These are phyloP conservation scores for Eupleurogrammus muticus DNA, from an alignment of 2,797 vertebrate genomes.

Conservation along the genomic window DNA sequence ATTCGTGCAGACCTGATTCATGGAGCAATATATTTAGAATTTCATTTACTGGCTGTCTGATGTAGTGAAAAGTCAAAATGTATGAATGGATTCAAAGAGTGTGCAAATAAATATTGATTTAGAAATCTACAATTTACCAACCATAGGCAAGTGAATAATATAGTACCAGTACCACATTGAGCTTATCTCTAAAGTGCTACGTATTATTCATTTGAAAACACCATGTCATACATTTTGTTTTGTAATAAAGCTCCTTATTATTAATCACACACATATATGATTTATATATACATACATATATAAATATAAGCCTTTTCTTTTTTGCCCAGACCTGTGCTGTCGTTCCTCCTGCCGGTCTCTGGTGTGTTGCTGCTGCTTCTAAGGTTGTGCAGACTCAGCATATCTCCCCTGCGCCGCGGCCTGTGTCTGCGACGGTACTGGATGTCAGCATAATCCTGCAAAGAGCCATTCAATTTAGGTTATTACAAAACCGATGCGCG, in stretches of 20 bases:
- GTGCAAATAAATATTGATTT: not conserved
- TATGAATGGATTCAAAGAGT: not conserved
- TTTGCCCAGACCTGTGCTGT: constrained; percentile 86
- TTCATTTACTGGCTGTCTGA: constrained; percentile 51
- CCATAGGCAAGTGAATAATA: not conserved
- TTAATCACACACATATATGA: too few species aligned
- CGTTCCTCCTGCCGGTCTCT: constrained; percentile 89
- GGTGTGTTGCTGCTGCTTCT: constrained; percentile 90
- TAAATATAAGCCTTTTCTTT: not conserved
- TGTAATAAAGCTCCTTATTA: not conserved
- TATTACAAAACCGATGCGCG: constrained; percentile 5
- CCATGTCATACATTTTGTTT: not conserved
- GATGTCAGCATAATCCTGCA: constrained; percentile 98
- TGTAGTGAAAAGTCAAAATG: too few species aligned
- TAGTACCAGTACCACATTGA: not conserved
- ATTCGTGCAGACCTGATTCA: constrained; percentile 42
- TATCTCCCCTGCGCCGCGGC: constrained; percentile 92
- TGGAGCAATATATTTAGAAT: constrained; percentile 57
- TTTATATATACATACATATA: too few species aligned
- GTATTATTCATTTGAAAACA: not conserved
- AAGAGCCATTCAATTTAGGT: constrained; percentile 37
- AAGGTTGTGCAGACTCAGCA: constrained; percentile 89
- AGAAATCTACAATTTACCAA: too few species aligned
- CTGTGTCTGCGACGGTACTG: constrained; percentile 97
- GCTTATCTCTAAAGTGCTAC: not conserved